phyloP scores from a whole-genome alignment of 2,888 invertebrate species.

The Drosophila atroscutellata region DNA sequence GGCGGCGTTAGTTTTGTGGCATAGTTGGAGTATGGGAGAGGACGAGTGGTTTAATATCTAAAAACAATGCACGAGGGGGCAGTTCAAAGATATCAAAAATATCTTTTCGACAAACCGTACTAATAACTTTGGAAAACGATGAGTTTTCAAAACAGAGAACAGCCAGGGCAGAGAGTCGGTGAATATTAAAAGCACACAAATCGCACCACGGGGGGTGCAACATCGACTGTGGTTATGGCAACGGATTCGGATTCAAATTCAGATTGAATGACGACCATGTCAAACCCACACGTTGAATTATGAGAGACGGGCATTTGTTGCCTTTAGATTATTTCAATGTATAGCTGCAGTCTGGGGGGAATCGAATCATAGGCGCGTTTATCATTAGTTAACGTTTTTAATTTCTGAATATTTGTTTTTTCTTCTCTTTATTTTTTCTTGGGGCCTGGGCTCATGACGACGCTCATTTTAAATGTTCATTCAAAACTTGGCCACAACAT shows the following conservation, averaged over 20 bases:
- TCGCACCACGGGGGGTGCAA: constrained; percentile 71
- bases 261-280: constrained; percentile 53
- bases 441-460: constrained; percentile 56
- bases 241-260: constrained; percentile 11
- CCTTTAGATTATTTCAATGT: constrained; percentile 14
- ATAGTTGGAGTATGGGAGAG: neutral
- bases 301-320: constrained; percentile 21
- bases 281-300: constrained; percentile 71
- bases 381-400: constrained; percentile 67
- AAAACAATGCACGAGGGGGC: constrained; percentile 56
- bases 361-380: constrained; percentile 55
- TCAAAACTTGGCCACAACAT: constrained; percentile 48
- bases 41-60: neutral
- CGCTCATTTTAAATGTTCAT: constrained; percentile 62
- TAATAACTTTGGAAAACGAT: constrained; percentile 76
- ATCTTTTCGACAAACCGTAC: constrained; percentile 53
- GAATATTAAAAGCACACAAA: constrained; percentile 79
- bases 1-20: constrained; percentile 51
- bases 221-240: constrained; percentile 33
- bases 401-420: constrained; percentile 55
- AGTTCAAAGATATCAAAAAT: constrained; percentile 39
- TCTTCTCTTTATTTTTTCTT: neutral
- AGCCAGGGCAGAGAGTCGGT: constrained; percentile 55
- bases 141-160: constrained; percentile 72
- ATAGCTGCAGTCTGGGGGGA: constrained; percentile 11